Percentiles rank a stretch among this genome's conserved stretches.
Evolutionary conservation across 2,888 invertebrate genomes (phyloP).

Genomic region (Acronicta alni): DNA sequence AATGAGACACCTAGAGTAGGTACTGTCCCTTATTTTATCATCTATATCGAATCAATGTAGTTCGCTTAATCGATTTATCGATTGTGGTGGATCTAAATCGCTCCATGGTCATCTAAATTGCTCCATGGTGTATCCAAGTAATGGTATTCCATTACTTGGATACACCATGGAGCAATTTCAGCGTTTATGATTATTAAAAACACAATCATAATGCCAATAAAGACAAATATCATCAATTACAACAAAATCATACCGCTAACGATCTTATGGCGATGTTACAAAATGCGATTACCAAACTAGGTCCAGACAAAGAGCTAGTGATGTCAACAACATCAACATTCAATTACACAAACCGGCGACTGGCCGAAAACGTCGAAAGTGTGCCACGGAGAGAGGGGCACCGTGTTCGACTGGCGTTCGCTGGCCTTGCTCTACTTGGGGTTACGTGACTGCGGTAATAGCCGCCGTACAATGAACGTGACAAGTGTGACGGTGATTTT

Average conservation of each 20-base stretch:
- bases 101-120: no score
- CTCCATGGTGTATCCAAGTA: no score
- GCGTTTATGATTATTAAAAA: background rate
- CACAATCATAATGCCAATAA: slow-evolving; percentile 10
- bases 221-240: slow-evolving; percentile 15
- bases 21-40: no score
- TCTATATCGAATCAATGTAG: no score
- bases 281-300: slow-evolving; percentile 55
- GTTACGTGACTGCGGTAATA: slow-evolving; percentile 58
- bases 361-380: slow-evolving; percentile 75
- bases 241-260: slow-evolving; percentile 29
- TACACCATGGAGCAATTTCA: no score
- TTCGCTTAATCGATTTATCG: no score
- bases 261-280: slow-evolving; percentile 47
- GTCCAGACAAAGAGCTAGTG: slow-evolving; percentile 57
- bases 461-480: slow-evolving; percentile 45
- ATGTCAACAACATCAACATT: slow-evolving; percentile 61
- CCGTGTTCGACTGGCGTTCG: slow-evolving; percentile 63
- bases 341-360: slow-evolving; percentile 66
- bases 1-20: no score
- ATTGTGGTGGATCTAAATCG: no score
- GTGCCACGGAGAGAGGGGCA: slow-evolving; percentile 74
- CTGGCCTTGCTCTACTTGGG: slow-evolving; percentile 77
- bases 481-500: slow-evolving; percentile 36
- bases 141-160: no score